Percentiles rank a stretch among this genome's conserved stretches.
Conservation (phyloP, 2,113 vertebrate species). For the Pollimyrus isidori region DNA sequence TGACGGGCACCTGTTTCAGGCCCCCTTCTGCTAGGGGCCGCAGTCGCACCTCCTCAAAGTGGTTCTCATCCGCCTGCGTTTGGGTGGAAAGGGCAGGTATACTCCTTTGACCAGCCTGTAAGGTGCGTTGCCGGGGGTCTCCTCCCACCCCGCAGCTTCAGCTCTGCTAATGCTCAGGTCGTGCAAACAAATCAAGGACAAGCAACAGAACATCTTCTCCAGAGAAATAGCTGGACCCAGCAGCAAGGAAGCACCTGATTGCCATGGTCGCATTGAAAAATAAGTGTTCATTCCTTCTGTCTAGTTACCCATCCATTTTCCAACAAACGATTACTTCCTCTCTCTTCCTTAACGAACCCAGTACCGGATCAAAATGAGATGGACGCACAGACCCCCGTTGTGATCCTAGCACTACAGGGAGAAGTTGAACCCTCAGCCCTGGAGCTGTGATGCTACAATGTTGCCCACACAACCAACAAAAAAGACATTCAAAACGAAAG, state of each 20-base stretch:
- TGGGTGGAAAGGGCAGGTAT: slow-evolving; percentile 23
- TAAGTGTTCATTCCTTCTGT: background rate
- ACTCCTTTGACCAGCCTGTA: background rate
- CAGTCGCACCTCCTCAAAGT: slow-evolving; percentile 80
- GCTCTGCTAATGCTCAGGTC: background rate
- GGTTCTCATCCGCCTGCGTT: slow-evolving; percentile 70
- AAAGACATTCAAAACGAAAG: background rate
- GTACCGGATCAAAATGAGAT: background rate
- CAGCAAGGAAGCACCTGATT: background rate
- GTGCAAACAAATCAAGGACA: background rate
- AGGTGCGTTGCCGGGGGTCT: background rate
- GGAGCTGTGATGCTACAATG: background rate
- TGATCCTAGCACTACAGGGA: background rate
- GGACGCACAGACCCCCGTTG: background rate
- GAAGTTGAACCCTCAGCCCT: background rate
- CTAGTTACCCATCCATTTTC: background rate
- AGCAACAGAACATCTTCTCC: background rate
- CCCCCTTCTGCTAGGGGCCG: slow-evolving; percentile 58
- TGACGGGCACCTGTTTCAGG: slow-evolving; percentile 65
- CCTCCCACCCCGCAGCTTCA: background rate
- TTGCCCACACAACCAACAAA: background rate
- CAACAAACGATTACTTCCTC: background rate
- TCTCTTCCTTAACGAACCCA: background rate
- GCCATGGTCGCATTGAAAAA: background rate
- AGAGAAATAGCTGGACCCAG: background rate